Evolutionary conservation across 1,140 invertebrate species (phyloP).

Genomic region (Bombyx mandarina): DNA sequence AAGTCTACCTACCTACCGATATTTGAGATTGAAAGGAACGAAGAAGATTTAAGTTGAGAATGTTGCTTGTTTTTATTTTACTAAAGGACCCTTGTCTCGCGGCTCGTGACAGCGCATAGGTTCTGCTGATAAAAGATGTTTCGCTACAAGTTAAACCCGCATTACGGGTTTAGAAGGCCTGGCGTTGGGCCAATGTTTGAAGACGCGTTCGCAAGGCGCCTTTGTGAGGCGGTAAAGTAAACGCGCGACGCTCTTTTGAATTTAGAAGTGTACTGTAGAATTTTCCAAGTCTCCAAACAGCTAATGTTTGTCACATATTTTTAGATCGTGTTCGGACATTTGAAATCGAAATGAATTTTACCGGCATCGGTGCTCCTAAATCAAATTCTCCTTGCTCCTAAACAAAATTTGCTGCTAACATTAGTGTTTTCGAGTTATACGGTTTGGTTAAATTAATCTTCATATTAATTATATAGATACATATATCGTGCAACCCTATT

Average conservation of each 20-base stretch:
- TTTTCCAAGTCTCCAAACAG: conserved; percentile 13
- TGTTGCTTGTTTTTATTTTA: not conserved
- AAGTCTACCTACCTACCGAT: too few species aligned
- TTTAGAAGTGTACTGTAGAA: conserved; percentile 14
- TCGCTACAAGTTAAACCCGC: conserved; percentile 21
- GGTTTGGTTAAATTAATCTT: too few species aligned
- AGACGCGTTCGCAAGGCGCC: conserved; percentile 12
- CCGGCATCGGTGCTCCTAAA: too few species aligned
- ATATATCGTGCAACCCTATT: too few species aligned
- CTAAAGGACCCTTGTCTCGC: not conserved
- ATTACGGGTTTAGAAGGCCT: conserved; percentile 11
- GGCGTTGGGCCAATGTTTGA: conserved; percentile 27
- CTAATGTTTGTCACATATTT: conserved; percentile 8
- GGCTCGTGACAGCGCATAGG: not conserved
- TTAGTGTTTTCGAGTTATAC: too few species aligned
- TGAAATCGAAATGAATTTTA: not conserved
- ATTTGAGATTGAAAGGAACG: too few species aligned
- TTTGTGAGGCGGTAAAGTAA: conserved; percentile 20
- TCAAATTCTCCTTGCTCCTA: too few species aligned
- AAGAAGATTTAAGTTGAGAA: too few species aligned
- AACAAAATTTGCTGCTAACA: too few species aligned
- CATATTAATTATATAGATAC: too few species aligned
- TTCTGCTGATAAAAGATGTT: conserved; percentile 16
- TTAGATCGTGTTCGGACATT: not conserved
- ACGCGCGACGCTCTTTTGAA: conserved; percentile 21